These are phyloP conservation scores for Leptura quadrifasciata DNA, from an alignment of 2,888 invertebrate species.

Conservation along the genomic window DNA sequence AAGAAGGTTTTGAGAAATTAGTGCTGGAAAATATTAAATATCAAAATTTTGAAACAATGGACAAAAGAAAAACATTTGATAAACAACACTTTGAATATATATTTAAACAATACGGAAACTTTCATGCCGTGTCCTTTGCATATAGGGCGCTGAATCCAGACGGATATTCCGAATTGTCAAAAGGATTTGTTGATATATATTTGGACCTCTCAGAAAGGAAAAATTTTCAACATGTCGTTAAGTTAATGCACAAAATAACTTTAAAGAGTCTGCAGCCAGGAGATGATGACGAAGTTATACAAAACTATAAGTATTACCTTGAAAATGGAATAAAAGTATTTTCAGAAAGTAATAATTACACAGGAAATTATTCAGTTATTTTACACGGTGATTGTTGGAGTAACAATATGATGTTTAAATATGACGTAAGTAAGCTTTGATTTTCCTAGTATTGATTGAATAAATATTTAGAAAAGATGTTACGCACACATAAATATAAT, in stretches of 20 bases:
- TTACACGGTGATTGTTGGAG: constrained; percentile 63
- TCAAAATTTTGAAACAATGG: constrained; percentile 41
- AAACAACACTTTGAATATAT: constrained; percentile 47
- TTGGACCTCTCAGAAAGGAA: background rate
- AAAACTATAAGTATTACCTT: constrained; percentile 17
- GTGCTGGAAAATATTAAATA: constrained; percentile 51
- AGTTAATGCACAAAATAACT: background rate
- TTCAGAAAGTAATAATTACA: background rate
- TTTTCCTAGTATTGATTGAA: no score
- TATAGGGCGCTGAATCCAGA: constrained; percentile 49
- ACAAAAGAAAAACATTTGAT: constrained; percentile 26
- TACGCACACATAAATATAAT: no score
- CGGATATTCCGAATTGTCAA: constrained; percentile 42
- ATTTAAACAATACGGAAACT: constrained; percentile 54
- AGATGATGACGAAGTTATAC: constrained; percentile 12
- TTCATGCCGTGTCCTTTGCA: constrained; percentile 57
- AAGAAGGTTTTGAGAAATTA: constrained; percentile 45
- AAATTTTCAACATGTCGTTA: background rate
- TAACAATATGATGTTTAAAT: constrained; percentile 51
- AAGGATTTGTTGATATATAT: background rate
- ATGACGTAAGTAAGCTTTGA: constrained; percentile 25
- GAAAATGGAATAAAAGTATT: background rate
- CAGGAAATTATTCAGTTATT: constrained; percentile 51
- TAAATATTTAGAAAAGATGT: no score
- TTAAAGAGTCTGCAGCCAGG: background rate